Evolutionary conservation across 2,113 vertebrate genomes (phyloP).

Genomic region (Nothoprocta perdicaria): DNA sequence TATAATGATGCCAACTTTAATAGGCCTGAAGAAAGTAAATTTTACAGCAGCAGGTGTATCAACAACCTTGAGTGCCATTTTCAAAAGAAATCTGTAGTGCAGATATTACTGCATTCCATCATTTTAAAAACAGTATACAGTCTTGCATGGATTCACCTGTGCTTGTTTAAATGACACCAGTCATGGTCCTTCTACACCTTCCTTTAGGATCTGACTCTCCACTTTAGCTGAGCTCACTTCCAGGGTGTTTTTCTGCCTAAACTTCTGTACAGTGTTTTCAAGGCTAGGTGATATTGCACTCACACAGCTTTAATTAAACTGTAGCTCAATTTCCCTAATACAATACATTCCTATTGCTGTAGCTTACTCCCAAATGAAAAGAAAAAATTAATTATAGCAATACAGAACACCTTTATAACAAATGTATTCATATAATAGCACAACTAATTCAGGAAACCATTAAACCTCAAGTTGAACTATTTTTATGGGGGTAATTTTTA

Average conservation of each 20-base stretch:
- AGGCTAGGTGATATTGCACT: too few relatives aligned
- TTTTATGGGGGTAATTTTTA: background rate
- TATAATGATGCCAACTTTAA: background rate
- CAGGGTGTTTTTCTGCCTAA: background rate
- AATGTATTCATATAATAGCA: background rate
- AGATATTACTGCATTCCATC: background rate
- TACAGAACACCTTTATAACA: constrained; percentile 5
- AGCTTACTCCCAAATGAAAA: background rate
- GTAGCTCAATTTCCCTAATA: background rate
- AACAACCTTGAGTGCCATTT: background rate
- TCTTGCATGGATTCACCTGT: background rate
- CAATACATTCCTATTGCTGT: background rate
- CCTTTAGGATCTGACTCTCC: background rate
- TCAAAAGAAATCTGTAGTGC: background rate
- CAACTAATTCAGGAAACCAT: constrained; percentile 29
- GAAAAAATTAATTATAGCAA: constrained; percentile 35
- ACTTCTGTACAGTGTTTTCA: background rate
- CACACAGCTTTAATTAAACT: background rate
- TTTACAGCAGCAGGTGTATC: background rate
- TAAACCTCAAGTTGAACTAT: background rate
- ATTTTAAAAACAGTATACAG: background rate
- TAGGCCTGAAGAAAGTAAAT: background rate
- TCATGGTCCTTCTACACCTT: background rate
- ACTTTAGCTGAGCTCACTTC: background rate
- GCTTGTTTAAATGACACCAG: background rate